A percentile compares a stretch with the other conserved stretches of the same genome.
These are phyloP conservation scores for Pocillopora grandis DNA, from an alignment of 92 coral and sea anemone species.

Conservation along the genomic window DNA sequence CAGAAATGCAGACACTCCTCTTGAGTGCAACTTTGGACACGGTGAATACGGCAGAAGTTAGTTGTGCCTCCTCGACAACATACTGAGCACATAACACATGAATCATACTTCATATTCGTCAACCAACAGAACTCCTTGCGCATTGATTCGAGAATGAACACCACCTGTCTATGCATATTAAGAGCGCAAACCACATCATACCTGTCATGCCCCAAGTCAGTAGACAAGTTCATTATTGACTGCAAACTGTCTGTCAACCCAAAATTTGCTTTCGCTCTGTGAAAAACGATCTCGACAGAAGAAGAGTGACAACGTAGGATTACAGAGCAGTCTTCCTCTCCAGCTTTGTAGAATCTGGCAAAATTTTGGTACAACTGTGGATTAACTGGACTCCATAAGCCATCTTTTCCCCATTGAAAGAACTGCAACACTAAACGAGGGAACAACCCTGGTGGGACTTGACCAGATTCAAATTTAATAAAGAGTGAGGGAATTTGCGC, in stretches of 20 bases:
- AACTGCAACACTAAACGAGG: slow-evolving; percentile 49
- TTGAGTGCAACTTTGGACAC: slow-evolving; percentile 8
- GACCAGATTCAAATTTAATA: slow-evolving; percentile 38
- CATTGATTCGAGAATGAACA: slow-evolving; percentile 42
- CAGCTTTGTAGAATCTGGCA: slow-evolving; percentile 41
- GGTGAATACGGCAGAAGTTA: slow-evolving; percentile 27
- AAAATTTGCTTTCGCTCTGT: slow-evolving; percentile 9
- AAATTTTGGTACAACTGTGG: slow-evolving; percentile 41
- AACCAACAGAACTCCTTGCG: slow-evolving; percentile 53
- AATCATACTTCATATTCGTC: slow-evolving; percentile 17
- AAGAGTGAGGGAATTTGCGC: slow-evolving; percentile 44
- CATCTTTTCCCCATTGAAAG: slow-evolving; percentile 38
- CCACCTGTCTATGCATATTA: slow-evolving; percentile 28
- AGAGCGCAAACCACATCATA: slow-evolving; percentile 23
- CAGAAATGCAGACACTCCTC: slow-evolving; percentile 49
- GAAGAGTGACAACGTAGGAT: slow-evolving; percentile 30
- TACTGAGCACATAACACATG: slow-evolving; percentile 48
- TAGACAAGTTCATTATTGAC: not conserved
- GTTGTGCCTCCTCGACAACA: slow-evolving; percentile 37
- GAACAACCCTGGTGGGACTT: slow-evolving; percentile 48
- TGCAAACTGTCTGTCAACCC: not conserved
- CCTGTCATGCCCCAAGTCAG: not conserved
- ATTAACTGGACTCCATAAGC: slow-evolving; percentile 5
- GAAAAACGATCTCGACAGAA: slow-evolving; percentile 27
- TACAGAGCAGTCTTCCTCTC: slow-evolving; percentile 33